Conservation (phyloP, 2,888 invertebrate species). For the Parochlus steinenii region DNA sequence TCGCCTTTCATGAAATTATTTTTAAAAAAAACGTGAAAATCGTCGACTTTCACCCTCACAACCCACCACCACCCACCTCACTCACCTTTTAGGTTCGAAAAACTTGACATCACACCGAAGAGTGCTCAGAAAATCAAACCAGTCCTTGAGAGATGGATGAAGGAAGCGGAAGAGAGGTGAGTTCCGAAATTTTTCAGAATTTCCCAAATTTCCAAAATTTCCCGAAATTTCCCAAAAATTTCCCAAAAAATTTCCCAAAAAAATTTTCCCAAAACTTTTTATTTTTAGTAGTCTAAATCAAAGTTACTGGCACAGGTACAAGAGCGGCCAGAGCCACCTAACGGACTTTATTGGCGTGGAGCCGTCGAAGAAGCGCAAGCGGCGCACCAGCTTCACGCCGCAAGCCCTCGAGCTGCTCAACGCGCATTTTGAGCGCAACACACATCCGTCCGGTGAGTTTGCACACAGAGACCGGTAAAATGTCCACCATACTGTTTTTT, state of each 20-base stretch:
- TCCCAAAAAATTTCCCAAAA: slow-evolving; percentile 12
- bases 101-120: slow-evolving; percentile 97
- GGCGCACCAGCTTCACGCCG: slow-evolving; percentile 92
- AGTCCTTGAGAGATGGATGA: slow-evolving; percentile 97
- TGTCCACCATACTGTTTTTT: slow-evolving; percentile 3
- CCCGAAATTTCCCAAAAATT: slow-evolving; percentile 17
- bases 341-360: slow-evolving; percentile 94
- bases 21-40: too few relatives aligned
- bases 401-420: slow-evolving; percentile 89
- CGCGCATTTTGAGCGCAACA: slow-evolving; percentile 90
- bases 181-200: slow-evolving; percentile 17
- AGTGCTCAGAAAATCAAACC: slow-evolving; percentile 99
- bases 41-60: too few relatives aligned
- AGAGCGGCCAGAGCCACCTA: slow-evolving; percentile 81
- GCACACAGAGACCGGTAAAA: neutral
- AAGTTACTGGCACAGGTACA: slow-evolving; percentile 61
- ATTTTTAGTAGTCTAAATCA: slow-evolving; percentile 13
- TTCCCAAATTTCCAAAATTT: slow-evolving; percentile 20
- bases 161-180: slow-evolving; percentile 94
- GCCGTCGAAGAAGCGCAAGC: slow-evolving; percentile 90
- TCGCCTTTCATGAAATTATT: too few relatives aligned
- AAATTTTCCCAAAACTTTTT: slow-evolving; percentile 14
- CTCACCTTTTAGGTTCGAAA: slow-evolving; percentile 86
- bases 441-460: slow-evolving; percentile 84
- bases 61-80: too few relatives aligned